Evolutionary conservation across 1,140 invertebrate species (phyloP).

Genomic region (Asobara japonica): DNA sequence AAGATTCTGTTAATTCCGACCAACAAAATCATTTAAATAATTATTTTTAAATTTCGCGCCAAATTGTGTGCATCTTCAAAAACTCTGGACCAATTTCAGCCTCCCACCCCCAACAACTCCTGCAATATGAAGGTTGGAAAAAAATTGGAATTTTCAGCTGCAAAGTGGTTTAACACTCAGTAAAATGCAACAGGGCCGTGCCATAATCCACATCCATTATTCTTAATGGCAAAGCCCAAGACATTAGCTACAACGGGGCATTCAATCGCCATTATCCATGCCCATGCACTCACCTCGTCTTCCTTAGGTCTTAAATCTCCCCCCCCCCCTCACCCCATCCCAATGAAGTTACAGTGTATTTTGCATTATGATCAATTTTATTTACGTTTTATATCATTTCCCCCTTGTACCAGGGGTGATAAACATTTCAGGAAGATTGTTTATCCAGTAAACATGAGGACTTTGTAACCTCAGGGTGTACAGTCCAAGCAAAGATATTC

Average conservation of each 20-base stretch:
- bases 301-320: not conserved
- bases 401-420: not conserved
- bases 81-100: no score
- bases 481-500: no score
- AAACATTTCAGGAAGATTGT: slow-evolving; percentile 1
- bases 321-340: no score
- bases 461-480: no score
- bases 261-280: not conserved
- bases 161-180: not conserved
- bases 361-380: not conserved
- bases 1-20: no score
- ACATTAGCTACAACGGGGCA: not conserved
- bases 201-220: not conserved
- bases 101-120: not conserved
- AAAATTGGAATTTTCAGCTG: slow-evolving; percentile 22
- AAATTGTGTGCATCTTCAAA: no score
- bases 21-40: no score
- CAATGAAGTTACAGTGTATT: slow-evolving; percentile 2
- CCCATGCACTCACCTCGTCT: not conserved
- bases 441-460: not conserved
- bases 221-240: slow-evolving; percentile 1
- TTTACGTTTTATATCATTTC: not conserved
- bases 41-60: no score
- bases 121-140: no score
- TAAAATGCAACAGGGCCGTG: not conserved